Evolutionary conservation across 2,797 vertebrate species (phyloP), one percentile per base, ranked within the genome.

Genomic region (Catamblyrhynchus diadema): DNA sequence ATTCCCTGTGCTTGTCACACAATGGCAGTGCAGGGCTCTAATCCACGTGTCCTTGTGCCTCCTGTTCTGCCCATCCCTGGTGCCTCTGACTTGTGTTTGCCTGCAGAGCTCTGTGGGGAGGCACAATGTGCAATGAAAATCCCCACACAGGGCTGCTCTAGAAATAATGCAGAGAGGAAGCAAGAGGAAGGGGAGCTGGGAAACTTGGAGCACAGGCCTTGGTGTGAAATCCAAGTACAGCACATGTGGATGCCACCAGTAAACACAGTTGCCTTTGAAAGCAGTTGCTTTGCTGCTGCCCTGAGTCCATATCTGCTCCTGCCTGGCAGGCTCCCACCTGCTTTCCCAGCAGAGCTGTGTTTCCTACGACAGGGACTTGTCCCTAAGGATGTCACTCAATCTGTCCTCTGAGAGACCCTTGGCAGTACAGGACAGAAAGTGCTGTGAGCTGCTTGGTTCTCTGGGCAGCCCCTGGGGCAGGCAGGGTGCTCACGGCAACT

Each of bases 321-420:
- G 72, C 16, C 73, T 10, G 13, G 28, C 0, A 0, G 24, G 32
- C 33, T 59, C 59, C 19, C 41, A 27, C 6, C 30, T 2, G 7
- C 33, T 39, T 5, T 12, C 41, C 37, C n/a, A 4, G n/a, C 83
- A 61, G 12, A 61, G 30, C 51, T 25, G 30, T 30, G 9, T 6
- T 32, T n/a, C 27, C 59, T 22, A 0, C 50, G 86, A 23, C 51
- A 19, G 10, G 39, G 27, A 0, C 2, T 0, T 27, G 28, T 39
- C 7, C 1, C 12, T 3, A 2, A n/a, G 32, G 56, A 24, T 19
- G 12, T 4, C 2, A 3, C 0, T 69, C 30, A 2, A 2, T 35
- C 25, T 50, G 5, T 24, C 33, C 66, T 18, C 78, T 27, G 27
- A 5, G 65, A 47, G 33, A 5, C 19, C 42, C 37, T 35, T 16